phyloP scores from a whole-genome alignment of 2,888 invertebrate genomes.

The Cataglyphis livida region DNA sequence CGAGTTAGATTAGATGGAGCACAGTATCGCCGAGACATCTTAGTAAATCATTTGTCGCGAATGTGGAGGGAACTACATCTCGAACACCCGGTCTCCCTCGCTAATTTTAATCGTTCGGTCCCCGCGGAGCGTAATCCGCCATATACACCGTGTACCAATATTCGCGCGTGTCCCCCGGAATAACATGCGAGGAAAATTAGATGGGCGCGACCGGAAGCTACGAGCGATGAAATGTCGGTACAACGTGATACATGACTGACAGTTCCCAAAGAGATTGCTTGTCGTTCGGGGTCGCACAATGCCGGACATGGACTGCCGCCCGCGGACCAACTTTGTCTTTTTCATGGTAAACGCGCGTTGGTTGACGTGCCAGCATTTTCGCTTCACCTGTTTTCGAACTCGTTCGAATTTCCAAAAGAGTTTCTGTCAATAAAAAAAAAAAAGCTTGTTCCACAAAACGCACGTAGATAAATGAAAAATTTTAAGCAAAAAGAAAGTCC shows the following conservation, averaged over 20 bases:
- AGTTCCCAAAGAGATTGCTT: constrained; percentile 44
- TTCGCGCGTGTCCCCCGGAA: neutral
- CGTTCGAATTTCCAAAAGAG: neutral
- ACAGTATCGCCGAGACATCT: constrained; percentile 64
- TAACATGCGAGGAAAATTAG: constrained; percentile 15
- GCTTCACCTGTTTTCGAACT: neutral
- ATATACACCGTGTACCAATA: neutral
- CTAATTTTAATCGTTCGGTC: constrained; percentile 70
- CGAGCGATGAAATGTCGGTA: constrained; percentile 35
- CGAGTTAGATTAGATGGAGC: constrained; percentile 72
- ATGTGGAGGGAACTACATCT: constrained; percentile 60
- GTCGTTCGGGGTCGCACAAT: constrained; percentile 28
- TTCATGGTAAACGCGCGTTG: neutral
- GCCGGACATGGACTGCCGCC: constrained; percentile 9
- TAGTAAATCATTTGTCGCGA: constrained; percentile 75
- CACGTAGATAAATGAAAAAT: neutral
- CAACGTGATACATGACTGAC: constrained; percentile 35
- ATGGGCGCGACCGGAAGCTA: constrained; percentile 13
- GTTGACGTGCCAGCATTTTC: neutral
- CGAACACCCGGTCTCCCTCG: constrained; percentile 63
- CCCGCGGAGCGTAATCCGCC: constrained; percentile 9
- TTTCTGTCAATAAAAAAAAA: neutral
- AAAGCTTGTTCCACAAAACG: neutral
- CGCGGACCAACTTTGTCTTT: neutral
- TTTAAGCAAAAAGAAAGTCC: neutral